Base-by-base conservation (phyloP, 2,888 invertebrate genomes). In the Metalampra italica region DNA sequence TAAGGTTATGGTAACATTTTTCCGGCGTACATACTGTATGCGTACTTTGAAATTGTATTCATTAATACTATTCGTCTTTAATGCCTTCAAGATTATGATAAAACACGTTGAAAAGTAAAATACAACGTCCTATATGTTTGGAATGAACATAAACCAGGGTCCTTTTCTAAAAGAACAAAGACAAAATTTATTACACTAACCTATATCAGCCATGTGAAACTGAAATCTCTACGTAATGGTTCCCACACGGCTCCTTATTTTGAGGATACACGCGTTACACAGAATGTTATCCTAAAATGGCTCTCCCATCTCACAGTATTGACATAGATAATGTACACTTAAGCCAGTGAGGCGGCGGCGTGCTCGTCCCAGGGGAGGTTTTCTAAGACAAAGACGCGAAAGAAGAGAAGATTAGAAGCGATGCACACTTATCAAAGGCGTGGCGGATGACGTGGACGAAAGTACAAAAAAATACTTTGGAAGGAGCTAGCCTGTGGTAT, bases 261-360 rank as follows among this genome's bases (percentile, higher is more conserved):
- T 75, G 78, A 81, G 78, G 73, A 78, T 78, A 82, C 82, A 78
- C 68, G 75, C 78, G 76, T 83, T 86, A 80, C 73, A 78, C 71
- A 71, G 75, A 76, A 86, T 85, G 80, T 78, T 83, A 82, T 77
- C 81, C 70, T 75, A 78, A 82, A 86, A 81, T 75, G 82, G 74
- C 70, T 73, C 71, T 66, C 70, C 68, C 76, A 70, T 78, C 73
- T 75, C 68, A 60, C 71, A 71, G 79, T 82, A 85, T 86, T 84
- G 87, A 82, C 82, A 80, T 65, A 81, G 84, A 87, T 85, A 85
- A 85, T 86, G 77, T 80, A 75, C 75, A 70, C 60, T 56, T 60
- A 57, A 75, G 72, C 65, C 66, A 64, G 61, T 57, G 61, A 68
- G 68, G 65, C 60, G 67, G 59, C 58, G 59, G 50, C 48, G 56